Evolutionary conservation across 2,113 vertebrate genomes (phyloP).

Genomic region (Malurus melanocephalus): DNA sequence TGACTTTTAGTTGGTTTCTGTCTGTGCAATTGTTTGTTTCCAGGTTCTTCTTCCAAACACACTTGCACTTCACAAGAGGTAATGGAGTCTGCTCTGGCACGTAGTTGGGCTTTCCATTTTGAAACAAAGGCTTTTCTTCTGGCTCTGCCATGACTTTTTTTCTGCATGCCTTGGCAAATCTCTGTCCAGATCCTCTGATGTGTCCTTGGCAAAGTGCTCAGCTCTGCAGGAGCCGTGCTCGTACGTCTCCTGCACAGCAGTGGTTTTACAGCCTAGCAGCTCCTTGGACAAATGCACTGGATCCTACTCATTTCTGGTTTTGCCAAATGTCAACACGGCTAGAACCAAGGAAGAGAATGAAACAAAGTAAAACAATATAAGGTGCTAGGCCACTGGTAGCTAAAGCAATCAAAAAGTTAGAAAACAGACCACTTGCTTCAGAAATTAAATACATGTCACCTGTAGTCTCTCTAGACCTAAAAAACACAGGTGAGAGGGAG

Average conservation of each 20-base stretch:
- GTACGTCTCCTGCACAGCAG: neutral
- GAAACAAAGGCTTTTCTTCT: neutral
- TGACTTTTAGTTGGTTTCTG: neutral
- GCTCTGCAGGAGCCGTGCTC: neutral
- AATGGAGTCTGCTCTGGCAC: neutral
- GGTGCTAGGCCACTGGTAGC: neutral
- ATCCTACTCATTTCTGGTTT: neutral
- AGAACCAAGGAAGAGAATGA: neutral
- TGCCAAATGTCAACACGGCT: neutral
- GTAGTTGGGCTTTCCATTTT: neutral
- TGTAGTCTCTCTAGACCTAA: neutral
- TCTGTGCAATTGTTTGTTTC: neutral
- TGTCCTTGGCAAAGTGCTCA: neutral
- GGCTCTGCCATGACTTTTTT: neutral
- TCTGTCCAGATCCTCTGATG: neutral
- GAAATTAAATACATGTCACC: neutral
- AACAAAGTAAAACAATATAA: neutral
- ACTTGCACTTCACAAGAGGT: neutral
- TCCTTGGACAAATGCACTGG: neutral
- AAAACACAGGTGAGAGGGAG: neutral
- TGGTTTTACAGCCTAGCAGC: neutral
- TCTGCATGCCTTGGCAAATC: rapidly evolving
- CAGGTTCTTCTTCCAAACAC: neutral
- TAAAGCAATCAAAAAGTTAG: neutral
- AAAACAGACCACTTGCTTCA: neutral